Evolutionary conservation across 2,797 vertebrate genomes (phyloP).

Genomic region (Dicrostonyx torquatus): DNA sequence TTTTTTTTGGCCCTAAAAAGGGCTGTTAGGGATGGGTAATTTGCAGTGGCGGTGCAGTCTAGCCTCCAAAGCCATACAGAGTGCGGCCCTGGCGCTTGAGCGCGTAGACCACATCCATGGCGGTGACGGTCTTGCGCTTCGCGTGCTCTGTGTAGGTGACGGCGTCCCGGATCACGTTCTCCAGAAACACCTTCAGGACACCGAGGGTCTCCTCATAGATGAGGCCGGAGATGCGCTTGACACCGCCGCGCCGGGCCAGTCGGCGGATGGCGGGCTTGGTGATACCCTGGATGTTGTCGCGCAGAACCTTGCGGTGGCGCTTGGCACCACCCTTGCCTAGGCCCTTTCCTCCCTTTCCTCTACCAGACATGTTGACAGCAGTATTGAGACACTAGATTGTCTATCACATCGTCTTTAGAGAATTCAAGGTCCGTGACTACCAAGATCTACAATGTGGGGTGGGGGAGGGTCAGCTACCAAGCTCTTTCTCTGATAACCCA

Average conservation of each 20-base stretch:
- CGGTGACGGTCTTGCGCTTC: slow-evolving; percentile 75
- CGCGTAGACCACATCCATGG: slow-evolving; percentile 85
- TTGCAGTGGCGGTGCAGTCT: rapidly evolving
- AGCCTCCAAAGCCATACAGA: slow-evolving; percentile 82
- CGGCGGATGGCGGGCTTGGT: slow-evolving; percentile 72
- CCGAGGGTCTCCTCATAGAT: slow-evolving; percentile 75
- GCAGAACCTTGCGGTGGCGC: slow-evolving; percentile 56
- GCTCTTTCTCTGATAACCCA: neutral
- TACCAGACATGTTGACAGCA: rapidly evolving
- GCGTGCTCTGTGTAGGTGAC: slow-evolving; percentile 86
- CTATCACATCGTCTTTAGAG: neutral
- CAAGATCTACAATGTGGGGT: neutral
- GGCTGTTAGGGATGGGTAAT: neutral
- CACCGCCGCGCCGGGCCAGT: slow-evolving; percentile 6
- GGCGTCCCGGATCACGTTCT: slow-evolving; percentile 84
- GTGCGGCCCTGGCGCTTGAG: slow-evolving; percentile 85
- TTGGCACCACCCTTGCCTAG: slow-evolving; percentile 48
- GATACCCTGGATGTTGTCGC: slow-evolving; percentile 70
- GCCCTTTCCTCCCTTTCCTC: slow-evolving; percentile 33
- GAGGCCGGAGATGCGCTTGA: slow-evolving; percentile 69
- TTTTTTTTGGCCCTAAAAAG: slow-evolving; percentile 79
- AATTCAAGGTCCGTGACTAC: slow-evolving; percentile 11
- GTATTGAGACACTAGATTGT: rapidly evolving
- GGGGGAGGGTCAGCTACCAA: neutral
- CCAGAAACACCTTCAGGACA: slow-evolving; percentile 79